phyloP scores from a whole-genome alignment of 2,888 invertebrate genomes.

The Drosophila colorata region DNA sequence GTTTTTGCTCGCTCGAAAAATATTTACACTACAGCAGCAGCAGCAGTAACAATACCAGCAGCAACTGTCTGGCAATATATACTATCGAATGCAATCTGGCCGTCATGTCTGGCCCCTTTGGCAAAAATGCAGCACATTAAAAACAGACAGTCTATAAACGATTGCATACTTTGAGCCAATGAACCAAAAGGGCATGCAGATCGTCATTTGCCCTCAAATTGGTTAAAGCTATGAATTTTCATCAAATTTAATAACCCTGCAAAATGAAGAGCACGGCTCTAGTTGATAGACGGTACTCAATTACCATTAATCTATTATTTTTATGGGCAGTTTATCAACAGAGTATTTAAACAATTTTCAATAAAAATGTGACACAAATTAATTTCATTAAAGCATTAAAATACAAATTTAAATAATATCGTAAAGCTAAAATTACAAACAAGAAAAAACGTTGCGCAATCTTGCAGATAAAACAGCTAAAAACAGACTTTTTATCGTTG shows the following conservation, averaged over 20 bases:
- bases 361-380: no score
- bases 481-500: no score
- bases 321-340: no score
- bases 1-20: conserved; percentile 59
- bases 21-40: conserved; percentile 49
- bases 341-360: no score
- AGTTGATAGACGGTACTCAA: no score
- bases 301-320: no score
- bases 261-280: background rate
- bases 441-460: no score
- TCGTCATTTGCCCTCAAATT: conserved; percentile 4
- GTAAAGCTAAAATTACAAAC: no score
- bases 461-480: no score
- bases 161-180: conserved; percentile 43
- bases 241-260: no score
- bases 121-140: conserved; percentile 56
- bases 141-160: conserved; percentile 36
- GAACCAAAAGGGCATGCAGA: conserved; percentile 41
- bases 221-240: conserved; percentile 3
- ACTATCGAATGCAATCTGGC: conserved; percentile 39
- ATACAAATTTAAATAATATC: no score
- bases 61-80: conserved; percentile 27
- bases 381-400: no score
- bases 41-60: background rate
- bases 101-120: conserved; percentile 26